phyloP scores from a whole-genome alignment of 23 tunicate species.

The Diplosoma virens region DNA sequence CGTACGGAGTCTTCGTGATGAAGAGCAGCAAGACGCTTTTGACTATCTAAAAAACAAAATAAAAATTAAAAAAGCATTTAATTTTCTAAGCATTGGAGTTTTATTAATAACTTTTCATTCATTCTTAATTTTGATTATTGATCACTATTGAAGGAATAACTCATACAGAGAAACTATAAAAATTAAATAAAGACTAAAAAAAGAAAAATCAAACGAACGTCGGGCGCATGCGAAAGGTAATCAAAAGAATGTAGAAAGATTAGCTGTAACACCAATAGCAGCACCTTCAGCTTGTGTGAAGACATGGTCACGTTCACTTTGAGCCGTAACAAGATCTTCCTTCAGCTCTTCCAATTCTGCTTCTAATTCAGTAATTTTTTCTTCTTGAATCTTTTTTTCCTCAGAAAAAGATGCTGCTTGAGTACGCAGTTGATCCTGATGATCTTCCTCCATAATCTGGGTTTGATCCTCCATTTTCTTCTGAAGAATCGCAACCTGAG shows the following conservation, averaged over 20 bases:
- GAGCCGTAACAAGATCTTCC: constrained; percentile 37
- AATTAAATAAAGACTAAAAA: no score
- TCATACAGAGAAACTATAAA: no score
- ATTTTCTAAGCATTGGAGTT: no score
- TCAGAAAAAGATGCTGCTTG: constrained; percentile 15
- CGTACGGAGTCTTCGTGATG: constrained; percentile 37
- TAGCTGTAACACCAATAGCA: no score
- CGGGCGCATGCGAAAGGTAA: no score
- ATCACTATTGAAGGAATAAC: no score
- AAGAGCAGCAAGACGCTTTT: constrained; percentile 70
- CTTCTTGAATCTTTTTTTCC: constrained; percentile 6
- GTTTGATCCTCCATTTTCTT: constrained; percentile 4
- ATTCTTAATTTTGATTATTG: no score
- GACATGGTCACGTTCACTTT: constrained; percentile 57
- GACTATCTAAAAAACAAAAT: constrained; percentile 40
- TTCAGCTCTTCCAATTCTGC: constrained; percentile 34
- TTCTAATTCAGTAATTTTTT: background rate
- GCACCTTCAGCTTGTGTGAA: constrained; percentile 86
- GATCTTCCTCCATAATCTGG: background rate
- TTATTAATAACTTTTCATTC: no score
- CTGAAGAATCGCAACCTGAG: background rate
- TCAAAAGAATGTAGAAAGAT: no score
- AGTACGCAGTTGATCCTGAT: background rate
- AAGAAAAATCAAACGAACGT: no score
- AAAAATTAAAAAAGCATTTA: no score